Evolutionary conservation across 2,113 vertebrate genomes (phyloP).

Genomic region (Numenius arquata): DNA sequence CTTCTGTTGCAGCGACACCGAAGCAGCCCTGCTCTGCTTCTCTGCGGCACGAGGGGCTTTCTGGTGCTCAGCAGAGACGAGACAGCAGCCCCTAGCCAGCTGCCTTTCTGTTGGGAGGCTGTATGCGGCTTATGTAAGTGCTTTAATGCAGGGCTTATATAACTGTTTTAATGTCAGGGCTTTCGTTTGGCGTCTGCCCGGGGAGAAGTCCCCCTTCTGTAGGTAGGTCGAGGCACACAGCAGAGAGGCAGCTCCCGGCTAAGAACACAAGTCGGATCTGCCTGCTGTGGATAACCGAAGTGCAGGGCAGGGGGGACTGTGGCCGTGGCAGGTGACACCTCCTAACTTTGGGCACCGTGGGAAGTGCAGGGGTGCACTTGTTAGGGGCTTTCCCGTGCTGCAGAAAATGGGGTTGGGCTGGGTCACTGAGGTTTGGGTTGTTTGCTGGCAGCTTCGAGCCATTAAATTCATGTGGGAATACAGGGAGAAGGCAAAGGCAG

Average conservation of each 20-base stretch:
- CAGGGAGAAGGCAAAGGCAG: not conserved
- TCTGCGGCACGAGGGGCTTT: not conserved
- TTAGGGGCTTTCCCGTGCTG: not conserved
- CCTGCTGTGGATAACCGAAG: not conserved
- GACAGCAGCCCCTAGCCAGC: not conserved
- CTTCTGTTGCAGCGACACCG: not conserved
- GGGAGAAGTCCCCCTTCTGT: not conserved
- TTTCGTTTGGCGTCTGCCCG: not conserved
- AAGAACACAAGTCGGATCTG: not conserved
- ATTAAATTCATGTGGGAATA: not conserved
- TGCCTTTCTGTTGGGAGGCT: not conserved
- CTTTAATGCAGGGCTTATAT: not conserved
- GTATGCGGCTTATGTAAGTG: not conserved
- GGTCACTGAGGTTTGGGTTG: not conserved
- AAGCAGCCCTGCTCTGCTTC: not conserved
- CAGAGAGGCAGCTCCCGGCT: not conserved
- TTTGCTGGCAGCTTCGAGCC: not conserved
- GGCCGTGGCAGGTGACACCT: fast-evolving
- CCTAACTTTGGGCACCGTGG: not conserved
- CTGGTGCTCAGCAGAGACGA: not conserved
- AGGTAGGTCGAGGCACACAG: not conserved
- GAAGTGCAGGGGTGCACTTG: not conserved
- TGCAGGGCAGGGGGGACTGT: fast-evolving
- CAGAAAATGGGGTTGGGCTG: no score
- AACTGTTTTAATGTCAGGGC: slow-evolving; percentile 10